Conservation (phyloP, 1,140 invertebrate genomes). For the Rhizoglyphus robini region DNA sequence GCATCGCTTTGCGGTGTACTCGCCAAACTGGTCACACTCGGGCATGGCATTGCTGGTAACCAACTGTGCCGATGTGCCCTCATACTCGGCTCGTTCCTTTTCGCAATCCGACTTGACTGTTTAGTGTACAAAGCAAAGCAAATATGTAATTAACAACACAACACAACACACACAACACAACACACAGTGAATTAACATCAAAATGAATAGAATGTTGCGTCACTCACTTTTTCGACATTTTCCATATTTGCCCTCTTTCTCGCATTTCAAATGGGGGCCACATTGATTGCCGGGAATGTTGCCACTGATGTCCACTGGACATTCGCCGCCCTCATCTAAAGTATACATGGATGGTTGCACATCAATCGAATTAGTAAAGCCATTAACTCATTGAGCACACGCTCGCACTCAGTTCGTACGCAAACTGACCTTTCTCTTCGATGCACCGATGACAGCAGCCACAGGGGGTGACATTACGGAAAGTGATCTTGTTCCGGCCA, state of each 20-base stretch:
- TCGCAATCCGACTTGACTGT: conserved; percentile 1
- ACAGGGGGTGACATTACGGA: conserved; percentile 21
- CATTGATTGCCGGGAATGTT: conserved; percentile 18
- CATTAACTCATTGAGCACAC: too few species aligned
- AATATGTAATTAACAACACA: background rate
- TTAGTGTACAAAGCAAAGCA: background rate
- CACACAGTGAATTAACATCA: background rate
- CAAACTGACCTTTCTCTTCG: conserved; percentile 3
- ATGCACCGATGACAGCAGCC: conserved; percentile 23
- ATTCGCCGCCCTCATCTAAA: conserved; percentile 16
- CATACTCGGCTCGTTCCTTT: background rate
- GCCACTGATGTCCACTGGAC: background rate
- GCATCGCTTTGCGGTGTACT: conserved; percentile 15
- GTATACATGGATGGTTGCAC: background rate
- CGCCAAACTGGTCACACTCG: conserved; percentile 23
- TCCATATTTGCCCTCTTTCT: background rate
- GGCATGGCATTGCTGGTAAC: background rate
- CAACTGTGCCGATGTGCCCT: background rate
- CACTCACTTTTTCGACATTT: background rate
- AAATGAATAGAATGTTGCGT: background rate
- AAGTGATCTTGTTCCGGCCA: background rate
- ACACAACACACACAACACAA: background rate
- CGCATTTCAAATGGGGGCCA: conserved; percentile 16
- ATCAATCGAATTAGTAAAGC: too few species aligned
- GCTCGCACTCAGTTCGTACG: too few species aligned